A percentile compares a stretch with the other conserved stretches of the same genome.
Evolutionary conservation across 2,888 invertebrate genomes (phyloP).

Genomic region (Tridacna gigas): DNA sequence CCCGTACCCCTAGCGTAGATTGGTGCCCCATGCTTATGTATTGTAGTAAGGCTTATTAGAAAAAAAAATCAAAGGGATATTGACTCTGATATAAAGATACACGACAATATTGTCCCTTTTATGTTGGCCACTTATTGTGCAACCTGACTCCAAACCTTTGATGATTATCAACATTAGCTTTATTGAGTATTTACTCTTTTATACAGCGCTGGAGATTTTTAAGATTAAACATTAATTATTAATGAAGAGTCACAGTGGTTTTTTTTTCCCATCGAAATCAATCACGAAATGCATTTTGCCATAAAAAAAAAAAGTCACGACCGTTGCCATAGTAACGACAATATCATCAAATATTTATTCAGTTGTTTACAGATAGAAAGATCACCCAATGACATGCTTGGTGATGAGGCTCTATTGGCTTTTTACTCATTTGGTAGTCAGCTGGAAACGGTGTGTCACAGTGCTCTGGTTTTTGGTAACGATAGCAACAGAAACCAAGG

Average conservation of each 20-base stretch:
- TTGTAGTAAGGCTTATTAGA: too few relatives aligned
- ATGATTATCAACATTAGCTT: too few relatives aligned
- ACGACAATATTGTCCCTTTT: too few relatives aligned
- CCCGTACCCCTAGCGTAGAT: too few relatives aligned
- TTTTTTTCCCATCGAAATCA: neutral
- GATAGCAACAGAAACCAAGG: slow-evolving; percentile 46
- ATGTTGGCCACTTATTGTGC: too few relatives aligned
- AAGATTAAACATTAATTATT: too few relatives aligned
- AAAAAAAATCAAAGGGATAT: too few relatives aligned
- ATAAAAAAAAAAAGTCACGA: neutral
- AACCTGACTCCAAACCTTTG: too few relatives aligned
- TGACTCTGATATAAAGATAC: too few relatives aligned
- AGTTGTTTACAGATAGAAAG: slow-evolving; percentile 24
- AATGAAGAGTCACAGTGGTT: neutral
- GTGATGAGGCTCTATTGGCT: slow-evolving; percentile 26
- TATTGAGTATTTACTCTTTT: too few relatives aligned
- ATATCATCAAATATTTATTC: slow-evolving; percentile 17
- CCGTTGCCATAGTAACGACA: slow-evolving; percentile 6
- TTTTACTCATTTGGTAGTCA: slow-evolving; percentile 46
- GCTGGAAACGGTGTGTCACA: slow-evolving; percentile 42
- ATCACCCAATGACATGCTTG: slow-evolving; percentile 12
- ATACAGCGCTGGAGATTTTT: too few relatives aligned
- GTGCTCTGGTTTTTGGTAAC: slow-evolving; percentile 43
- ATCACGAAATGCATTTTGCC: neutral
- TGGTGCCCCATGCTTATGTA: too few relatives aligned